These are phyloP conservation scores for Bungarus multicinctus DNA, from an alignment of 2,113 vertebrate species.

Conservation along the genomic window DNA sequence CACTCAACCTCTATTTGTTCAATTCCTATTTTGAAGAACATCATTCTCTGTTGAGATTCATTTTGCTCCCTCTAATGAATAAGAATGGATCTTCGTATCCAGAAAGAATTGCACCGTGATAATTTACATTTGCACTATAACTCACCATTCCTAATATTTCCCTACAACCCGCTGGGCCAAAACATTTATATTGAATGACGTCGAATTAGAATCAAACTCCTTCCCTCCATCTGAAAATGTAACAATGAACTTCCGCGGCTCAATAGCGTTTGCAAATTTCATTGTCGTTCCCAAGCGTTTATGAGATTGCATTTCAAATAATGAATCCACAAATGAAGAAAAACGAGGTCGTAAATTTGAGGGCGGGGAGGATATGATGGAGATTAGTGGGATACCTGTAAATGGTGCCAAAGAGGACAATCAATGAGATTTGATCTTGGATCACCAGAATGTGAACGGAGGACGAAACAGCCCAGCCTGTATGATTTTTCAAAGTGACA, in stretches of 20 bases:
- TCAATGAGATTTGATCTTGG: slow-evolving; percentile 51
- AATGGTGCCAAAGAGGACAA: background rate
- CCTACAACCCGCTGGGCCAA: background rate
- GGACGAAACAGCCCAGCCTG: slow-evolving; percentile 4
- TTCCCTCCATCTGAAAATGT: slow-evolving; percentile 6
- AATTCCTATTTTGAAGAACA: background rate
- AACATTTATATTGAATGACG: slow-evolving; percentile 16
- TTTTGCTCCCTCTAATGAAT: background rate
- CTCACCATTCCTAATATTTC: background rate
- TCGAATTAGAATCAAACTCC: background rate
- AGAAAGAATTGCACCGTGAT: background rate
- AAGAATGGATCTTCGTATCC: background rate
- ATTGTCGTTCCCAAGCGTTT: background rate
- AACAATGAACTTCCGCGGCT: background rate
- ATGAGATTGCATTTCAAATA: slow-evolving; percentile 24
- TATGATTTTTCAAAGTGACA: slow-evolving; percentile 54
- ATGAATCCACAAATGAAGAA: slow-evolving; percentile 45
- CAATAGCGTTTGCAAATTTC: background rate
- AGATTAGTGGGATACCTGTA: slow-evolving; percentile 33
- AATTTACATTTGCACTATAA: background rate
- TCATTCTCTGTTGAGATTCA: background rate
- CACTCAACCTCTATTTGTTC: background rate
- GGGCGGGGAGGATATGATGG: background rate
- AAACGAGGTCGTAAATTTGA: slow-evolving; percentile 17
- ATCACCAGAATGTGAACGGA: slow-evolving; percentile 20